Base-by-base conservation (phyloP, 2,888 invertebrate genomes). In the Pseudoips prasinana region DNA sequence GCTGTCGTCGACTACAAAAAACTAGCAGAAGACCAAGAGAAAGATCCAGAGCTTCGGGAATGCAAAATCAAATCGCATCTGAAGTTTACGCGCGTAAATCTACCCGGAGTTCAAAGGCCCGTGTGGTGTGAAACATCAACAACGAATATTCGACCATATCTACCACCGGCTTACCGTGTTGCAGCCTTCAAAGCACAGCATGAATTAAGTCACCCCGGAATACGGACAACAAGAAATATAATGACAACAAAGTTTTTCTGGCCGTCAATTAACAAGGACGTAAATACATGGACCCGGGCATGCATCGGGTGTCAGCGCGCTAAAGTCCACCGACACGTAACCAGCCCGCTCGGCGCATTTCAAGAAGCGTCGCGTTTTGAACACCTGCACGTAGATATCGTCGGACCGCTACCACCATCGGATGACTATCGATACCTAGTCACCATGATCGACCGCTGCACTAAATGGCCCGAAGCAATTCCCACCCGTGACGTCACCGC, bases 401-500 rank as follows among this genome's bases (percentile, higher is more conserved):
- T 30, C 1, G 26, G 36, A 11, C 30, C 36, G 1, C 18, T 37
- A 1, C 20, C 20, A 1, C 27, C 28, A 8, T 37, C 37, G 1
- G 20, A 28, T 10, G 37, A 32, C 8, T 32, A 31, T 7, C 10
- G 27, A 19, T 36, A 31, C 8, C 10, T 27, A 5, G 18, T 31
- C 0, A 37, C 36, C 0, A 37, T 31, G 14, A 31, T 37, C 7
- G 27, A 31, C 17, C 36, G 31, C 20, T 31, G 31, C 8, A 37
- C 36, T 2, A 31, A 27, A 27, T 37, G 36, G 36, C 30, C 30
- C 0, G 26, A 30, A 4, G 30, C 18, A 3, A 23, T 29, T 7
- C 29, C 29, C 9, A 17, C 10, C 0, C 23, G 9, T 9, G 29
- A 29, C 18, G 8, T 29, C 17, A 29, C 29, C 2, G 29, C 29